A percentile compares a stretch with the other conserved stretches of the same genome.
phyloP scores from a whole-genome alignment of 2,113 vertebrate genomes.

The Xiphophorus hellerii region DNA sequence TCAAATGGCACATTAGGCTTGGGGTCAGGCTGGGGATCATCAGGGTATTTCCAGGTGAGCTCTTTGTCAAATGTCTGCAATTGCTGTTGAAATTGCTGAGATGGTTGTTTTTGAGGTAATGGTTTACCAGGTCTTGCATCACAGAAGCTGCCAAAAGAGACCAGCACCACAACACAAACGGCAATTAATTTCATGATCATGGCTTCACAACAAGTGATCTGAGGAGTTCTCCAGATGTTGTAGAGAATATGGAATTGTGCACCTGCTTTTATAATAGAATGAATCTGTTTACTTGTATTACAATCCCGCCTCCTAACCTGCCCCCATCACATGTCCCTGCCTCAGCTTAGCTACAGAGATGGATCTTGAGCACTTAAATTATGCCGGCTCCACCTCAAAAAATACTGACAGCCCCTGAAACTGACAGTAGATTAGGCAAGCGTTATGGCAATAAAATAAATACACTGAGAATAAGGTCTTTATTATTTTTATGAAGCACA shows the following conservation, averaged over 20 bases:
- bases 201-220: constrained; percentile 58
- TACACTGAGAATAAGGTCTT: too few relatives aligned
- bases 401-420: neutral
- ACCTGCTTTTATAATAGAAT: constrained; percentile 63
- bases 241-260: constrained; percentile 15
- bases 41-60: constrained; percentile 63
- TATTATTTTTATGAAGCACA: neutral
- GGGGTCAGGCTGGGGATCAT: neutral
- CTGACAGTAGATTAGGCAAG: neutral
- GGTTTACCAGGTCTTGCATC: constrained; percentile 8
- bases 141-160: constrained; percentile 50
- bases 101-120: neutral
- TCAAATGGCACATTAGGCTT: constrained; percentile 1
- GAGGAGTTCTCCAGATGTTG: constrained; percentile 55
- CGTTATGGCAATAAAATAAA: neutral
- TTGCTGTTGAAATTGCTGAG: neutral
- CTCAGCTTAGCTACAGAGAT: neutral
- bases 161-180: constrained; percentile 62
- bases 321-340: constrained; percentile 1
- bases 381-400: constrained; percentile 9
- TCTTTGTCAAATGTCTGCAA: constrained; percentile 52
- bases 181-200: constrained; percentile 54
- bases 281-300: constrained; percentile 36
- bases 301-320: constrained; percentile 42
- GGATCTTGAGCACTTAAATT: constrained; percentile 23